phyloP scores from a whole-genome alignment of 1,140 invertebrate species.

The Cydia pomonella region DNA sequence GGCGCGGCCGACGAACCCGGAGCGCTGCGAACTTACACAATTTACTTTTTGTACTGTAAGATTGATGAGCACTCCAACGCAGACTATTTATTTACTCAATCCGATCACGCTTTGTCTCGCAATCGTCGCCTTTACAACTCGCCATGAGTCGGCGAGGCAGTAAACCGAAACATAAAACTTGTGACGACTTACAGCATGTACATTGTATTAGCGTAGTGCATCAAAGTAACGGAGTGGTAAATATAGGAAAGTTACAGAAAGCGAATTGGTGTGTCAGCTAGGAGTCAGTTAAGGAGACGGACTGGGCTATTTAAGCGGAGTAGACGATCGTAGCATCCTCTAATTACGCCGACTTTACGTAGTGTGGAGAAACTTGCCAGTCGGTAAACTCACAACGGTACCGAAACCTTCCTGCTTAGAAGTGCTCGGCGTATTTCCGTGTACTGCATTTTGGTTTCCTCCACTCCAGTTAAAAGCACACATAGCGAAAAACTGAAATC shows the following conservation, averaged over 20 bases:
- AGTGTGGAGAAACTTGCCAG: slow-evolving; percentile 58
- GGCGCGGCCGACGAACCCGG: slow-evolving; percentile 64
- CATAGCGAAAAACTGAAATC: slow-evolving; percentile 34
- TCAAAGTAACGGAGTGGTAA: slow-evolving; percentile 37
- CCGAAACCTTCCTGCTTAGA: slow-evolving; percentile 38
- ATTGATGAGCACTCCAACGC: slow-evolving; percentile 70
- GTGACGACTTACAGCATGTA: slow-evolving; percentile 46
- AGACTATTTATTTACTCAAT: slow-evolving; percentile 75
- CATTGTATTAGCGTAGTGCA: slow-evolving; percentile 24
- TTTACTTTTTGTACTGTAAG: slow-evolving; percentile 63
- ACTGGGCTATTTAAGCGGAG: slow-evolving; percentile 46
- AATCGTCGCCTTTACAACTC: slow-evolving; percentile 65
- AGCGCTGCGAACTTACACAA: slow-evolving; percentile 63
- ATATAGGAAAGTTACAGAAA: slow-evolving; percentile 46
- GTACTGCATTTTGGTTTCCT: slow-evolving; percentile 32
- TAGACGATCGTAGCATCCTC: slow-evolving; percentile 53
- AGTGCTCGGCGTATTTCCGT: slow-evolving; percentile 26
- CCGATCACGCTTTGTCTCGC: slow-evolving; percentile 72
- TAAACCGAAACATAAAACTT: slow-evolving; percentile 62
- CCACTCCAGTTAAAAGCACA: slow-evolving; percentile 24
- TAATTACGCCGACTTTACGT: slow-evolving; percentile 63
- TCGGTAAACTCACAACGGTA: slow-evolving; percentile 48
- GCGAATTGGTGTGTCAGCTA: slow-evolving; percentile 41
- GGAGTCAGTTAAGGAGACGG: slow-evolving; percentile 49
- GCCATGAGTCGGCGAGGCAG: slow-evolving; percentile 50